Base-by-base conservation (phyloP, 2,888 invertebrate genomes). In the Micropterix aruncella region DNA sequence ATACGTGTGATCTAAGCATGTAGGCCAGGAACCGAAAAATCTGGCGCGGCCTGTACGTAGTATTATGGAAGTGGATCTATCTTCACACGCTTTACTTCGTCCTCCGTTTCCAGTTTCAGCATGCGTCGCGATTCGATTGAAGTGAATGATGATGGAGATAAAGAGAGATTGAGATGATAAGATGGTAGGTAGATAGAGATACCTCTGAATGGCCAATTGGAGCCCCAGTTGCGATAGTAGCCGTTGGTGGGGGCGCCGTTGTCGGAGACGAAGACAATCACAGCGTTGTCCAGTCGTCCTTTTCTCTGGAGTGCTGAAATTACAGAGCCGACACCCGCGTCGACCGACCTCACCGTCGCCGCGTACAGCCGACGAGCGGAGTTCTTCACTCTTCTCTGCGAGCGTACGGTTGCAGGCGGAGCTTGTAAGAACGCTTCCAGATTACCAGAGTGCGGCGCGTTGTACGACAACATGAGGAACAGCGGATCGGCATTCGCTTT, bases 341-440 rank as follows among this genome's bases (percentile, higher is more conserved):
- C 95, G 54, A 95, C 64, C 52, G 82, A 82, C 16, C 84, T 79
- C 1, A 92, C 75, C 80, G 93, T 87, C 7, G 86, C 92, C 85
- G 59, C 46, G 71, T 72, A 48, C 14, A 45, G 17, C n/a, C 14
- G 16, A 15, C 19, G 14, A n/a, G 4, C 27, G 27, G 7, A 7
- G 27, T 12, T 27, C 7, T 12, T 5, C 27, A 27, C 27, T 5
- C 27, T 5, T 12, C 27, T 83, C 38, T 87, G 68, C 50, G 93
- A 65, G 63, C 79, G 63, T 2, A 88, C 74, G 36, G 75, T 74
- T 48, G 79, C 75, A 19, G 74, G 70, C 1, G 87, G 86, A 1
- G 82, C 87, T 57, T 89, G 84, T 46, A 89, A 60, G 1, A 74
- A 73, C 9, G 80, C 75, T 42, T 80, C 80, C 0, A 69, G 67